These are phyloP conservation scores for Hexactinellida sp. DNA, from an alignment of 37 sponge, comb jelly and placozoan species.

Conservation along the genomic window DNA sequence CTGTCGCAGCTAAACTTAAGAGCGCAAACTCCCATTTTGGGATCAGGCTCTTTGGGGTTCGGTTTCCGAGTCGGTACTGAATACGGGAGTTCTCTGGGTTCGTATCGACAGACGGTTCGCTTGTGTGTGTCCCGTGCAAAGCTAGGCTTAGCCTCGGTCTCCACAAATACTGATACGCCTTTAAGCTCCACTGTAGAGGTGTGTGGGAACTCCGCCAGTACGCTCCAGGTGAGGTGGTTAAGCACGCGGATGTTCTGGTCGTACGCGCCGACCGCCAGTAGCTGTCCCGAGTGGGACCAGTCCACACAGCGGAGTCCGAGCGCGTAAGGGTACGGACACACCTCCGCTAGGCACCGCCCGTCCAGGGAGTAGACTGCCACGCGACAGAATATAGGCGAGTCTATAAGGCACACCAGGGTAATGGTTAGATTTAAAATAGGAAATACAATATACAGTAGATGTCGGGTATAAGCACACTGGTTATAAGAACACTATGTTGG, in stretches of 20 bases:
- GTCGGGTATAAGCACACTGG: too few species aligned
- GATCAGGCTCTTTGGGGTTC: constrained; percentile 79
- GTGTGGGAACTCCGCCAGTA: constrained; percentile 50
- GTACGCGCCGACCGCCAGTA: constrained; percentile 81
- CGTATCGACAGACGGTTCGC: constrained; percentile 41
- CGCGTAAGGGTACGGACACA: constrained; percentile 36
- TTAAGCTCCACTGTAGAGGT: constrained; percentile 16
- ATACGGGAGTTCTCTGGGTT: constrained; percentile 28
- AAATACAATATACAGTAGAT: too few species aligned
- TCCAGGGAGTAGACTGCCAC: constrained; percentile 65
- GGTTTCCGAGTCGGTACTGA: constrained; percentile 42
- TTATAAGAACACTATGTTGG: too few species aligned
- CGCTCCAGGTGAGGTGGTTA: constrained; percentile 81
- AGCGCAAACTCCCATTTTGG: constrained; percentile 63
- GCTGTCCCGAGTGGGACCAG: constrained; percentile 80
- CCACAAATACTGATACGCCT: constrained; percentile 39
- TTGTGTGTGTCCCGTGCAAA: neutral
- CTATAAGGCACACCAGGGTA: too few species aligned
- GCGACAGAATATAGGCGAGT: constrained; percentile 47
- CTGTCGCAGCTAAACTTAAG: constrained; percentile 60
- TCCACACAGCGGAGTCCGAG: constrained; percentile 62
- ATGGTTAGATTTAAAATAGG: too few species aligned
- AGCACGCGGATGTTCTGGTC: constrained; percentile 63
- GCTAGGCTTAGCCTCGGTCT: constrained; percentile 33
- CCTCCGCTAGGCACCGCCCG: constrained; percentile 49